A percentile compares a stretch with the other conserved stretches of the same genome.
Evolutionary conservation across 92 coral and sea anemone genomes (phyloP).

Genomic region (Actinostola sp.): DNA sequence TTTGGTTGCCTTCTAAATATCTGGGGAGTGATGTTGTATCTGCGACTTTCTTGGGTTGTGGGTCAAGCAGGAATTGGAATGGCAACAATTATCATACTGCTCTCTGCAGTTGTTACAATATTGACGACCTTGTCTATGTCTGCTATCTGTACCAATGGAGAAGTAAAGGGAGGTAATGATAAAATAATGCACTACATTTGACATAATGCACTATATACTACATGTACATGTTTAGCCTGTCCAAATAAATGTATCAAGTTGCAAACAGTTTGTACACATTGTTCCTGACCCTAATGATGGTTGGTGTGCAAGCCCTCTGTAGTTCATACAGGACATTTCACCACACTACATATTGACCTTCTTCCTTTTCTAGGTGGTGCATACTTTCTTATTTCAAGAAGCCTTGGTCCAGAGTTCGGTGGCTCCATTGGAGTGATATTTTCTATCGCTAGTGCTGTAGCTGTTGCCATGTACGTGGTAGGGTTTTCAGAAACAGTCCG

Average conservation of each 20-base stretch:
- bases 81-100: slow-evolving; percentile 69
- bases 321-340: no score
- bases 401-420: slow-evolving; percentile 99
- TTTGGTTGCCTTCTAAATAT: slow-evolving; percentile 93
- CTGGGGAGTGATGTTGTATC: slow-evolving; percentile 97
- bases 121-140: slow-evolving; percentile 95
- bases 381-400: slow-evolving; percentile 89
- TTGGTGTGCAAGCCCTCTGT: no score
- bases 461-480: slow-evolving; percentile 94
- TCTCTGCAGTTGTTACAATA: slow-evolving; percentile 87
- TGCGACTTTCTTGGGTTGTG: slow-evolving; percentile 91
- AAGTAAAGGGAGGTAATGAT: slow-evolving; percentile 90
- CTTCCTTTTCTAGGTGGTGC: slow-evolving; percentile 75
- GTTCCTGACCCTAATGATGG: no score
- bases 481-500: slow-evolving; percentile 98
- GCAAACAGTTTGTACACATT: no score
- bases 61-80: slow-evolving; percentile 98
- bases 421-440: slow-evolving; percentile 98
- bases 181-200: no score
- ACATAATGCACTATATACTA: no score
- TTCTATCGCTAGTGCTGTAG: slow-evolving; percentile 96
- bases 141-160: slow-evolving; percentile 98
- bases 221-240: no score
- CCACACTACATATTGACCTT: neutral
- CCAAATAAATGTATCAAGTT: no score